Conservation (phyloP, 2,888 invertebrate species). For the Furcula furcula region DNA sequence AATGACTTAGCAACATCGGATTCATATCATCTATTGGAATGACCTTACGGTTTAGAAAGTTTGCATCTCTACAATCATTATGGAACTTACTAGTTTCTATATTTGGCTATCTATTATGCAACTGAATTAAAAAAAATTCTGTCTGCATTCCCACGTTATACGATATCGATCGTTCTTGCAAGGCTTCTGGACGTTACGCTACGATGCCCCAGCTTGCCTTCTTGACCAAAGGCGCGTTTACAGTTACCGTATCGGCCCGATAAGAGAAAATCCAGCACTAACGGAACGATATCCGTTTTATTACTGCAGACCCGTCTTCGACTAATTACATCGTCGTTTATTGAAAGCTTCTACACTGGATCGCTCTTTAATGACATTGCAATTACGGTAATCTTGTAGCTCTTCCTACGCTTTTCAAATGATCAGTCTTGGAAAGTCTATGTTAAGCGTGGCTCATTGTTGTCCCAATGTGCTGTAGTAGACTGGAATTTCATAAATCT, state of each 20-base stretch:
- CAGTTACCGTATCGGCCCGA: slow-evolving; percentile 55
- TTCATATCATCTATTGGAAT: slow-evolving; percentile 25
- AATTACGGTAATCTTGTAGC: slow-evolving; percentile 7
- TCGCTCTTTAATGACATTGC: slow-evolving; percentile 6
- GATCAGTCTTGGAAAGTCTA: slow-evolving; percentile 20
- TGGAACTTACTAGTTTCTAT: slow-evolving; percentile 12
- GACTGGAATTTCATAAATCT: slow-evolving; percentile 24
- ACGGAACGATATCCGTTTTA: slow-evolving; percentile 60
- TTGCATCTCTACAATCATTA: slow-evolving; percentile 13
- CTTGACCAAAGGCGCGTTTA: slow-evolving; percentile 48
- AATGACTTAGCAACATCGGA: slow-evolving; percentile 41
- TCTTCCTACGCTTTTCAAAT: slow-evolving; percentile 10
- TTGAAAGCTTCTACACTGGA: slow-evolving; percentile 9
- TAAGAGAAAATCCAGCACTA: slow-evolving; percentile 60
- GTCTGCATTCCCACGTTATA: slow-evolving; percentile 53
- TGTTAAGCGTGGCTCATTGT: slow-evolving; percentile 12
- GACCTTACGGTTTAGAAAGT: slow-evolving; percentile 43
- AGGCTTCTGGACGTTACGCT: slow-evolving; percentile 66
- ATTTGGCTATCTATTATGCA: slow-evolving; percentile 23
- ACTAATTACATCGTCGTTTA: slow-evolving; percentile 25
- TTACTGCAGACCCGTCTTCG: slow-evolving; percentile 31
- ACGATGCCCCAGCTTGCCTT: slow-evolving; percentile 43
- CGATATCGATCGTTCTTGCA: slow-evolving; percentile 68
- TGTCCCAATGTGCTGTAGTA: slow-evolving; percentile 17
- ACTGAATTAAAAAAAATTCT: slow-evolving; percentile 21